A percentile compares a stretch with the other conserved stretches of the same genome.
phyloP scores from a whole-genome alignment of 2,888 invertebrate species.

The Vandiemenella viatica region DNA sequence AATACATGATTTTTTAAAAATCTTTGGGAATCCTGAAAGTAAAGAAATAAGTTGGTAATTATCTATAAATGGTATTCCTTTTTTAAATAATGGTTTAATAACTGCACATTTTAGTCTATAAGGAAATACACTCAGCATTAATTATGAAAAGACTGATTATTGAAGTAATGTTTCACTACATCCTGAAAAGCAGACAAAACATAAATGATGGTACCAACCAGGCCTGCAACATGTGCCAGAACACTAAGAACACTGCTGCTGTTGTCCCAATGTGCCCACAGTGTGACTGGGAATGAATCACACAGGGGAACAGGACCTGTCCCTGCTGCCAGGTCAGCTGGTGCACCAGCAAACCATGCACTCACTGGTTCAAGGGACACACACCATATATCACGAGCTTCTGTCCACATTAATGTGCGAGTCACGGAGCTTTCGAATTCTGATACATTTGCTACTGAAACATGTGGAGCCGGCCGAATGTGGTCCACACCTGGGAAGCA shows the following conservation, averaged over 20 bases:
- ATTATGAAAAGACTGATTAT: too few species aligned
- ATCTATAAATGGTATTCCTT: too few species aligned
- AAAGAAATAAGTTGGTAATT: too few species aligned
- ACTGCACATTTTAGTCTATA: too few species aligned
- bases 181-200: too few species aligned
- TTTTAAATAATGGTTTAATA: too few species aligned
- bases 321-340: slow-evolving; percentile 46
- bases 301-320: slow-evolving; percentile 60
- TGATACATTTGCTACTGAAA: slow-evolving; percentile 28
- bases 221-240: background rate
- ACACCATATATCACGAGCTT: slow-evolving; percentile 77
- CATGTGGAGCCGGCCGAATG: slow-evolving; percentile 25
- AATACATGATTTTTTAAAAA: too few species aligned
- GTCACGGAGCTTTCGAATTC: slow-evolving; percentile 36
- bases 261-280: slow-evolving; percentile 53
- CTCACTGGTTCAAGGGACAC: slow-evolving; percentile 78
- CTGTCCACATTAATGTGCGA: slow-evolving; percentile 54
- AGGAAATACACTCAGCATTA: too few species aligned
- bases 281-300: slow-evolving; percentile 72
- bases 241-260: background rate
- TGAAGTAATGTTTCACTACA: too few species aligned
- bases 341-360: slow-evolving; percentile 79
- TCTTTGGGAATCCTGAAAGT: too few species aligned
- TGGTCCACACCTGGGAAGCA: slow-evolving; percentile 31
- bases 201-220: too few species aligned